Percentiles rank a stretch among this genome's conserved stretches.
These are phyloP conservation scores for Girardinichthys multiradiatus DNA, from an alignment of 2,113 vertebrate species.

Conservation along the genomic window DNA sequence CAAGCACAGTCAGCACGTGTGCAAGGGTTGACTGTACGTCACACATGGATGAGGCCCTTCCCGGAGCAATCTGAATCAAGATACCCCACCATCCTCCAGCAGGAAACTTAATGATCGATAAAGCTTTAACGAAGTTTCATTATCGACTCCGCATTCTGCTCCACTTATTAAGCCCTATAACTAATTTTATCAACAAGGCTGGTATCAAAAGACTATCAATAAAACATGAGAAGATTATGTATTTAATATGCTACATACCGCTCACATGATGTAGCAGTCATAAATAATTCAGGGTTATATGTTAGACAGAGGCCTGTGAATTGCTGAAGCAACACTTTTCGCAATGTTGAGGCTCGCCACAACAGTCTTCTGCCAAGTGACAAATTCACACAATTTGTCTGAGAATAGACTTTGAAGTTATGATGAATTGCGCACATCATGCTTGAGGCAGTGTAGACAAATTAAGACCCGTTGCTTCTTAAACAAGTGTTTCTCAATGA, in stretches of 20 bases:
- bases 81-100: background rate
- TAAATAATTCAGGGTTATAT: slow-evolving; percentile 71
- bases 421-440: slow-evolving; percentile 20
- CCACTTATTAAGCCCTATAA: slow-evolving; percentile 29
- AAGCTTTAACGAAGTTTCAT: slow-evolving; percentile 17
- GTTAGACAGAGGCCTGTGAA: slow-evolving; percentile 22
- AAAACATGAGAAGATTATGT: slow-evolving; percentile 60
- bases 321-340: slow-evolving; percentile 60
- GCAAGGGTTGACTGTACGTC: slow-evolving; percentile 54
- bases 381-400: slow-evolving; percentile 14
- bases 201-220: slow-evolving; percentile 56
- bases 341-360: slow-evolving; percentile 22
- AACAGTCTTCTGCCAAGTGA: slow-evolving; percentile 8
- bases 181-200: slow-evolving; percentile 32
- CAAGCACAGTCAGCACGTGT: slow-evolving; percentile 41
- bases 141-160: slow-evolving; percentile 25
- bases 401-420: slow-evolving; percentile 24
- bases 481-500: slow-evolving; percentile 25
- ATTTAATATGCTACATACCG: slow-evolving; percentile 70
- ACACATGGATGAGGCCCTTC: slow-evolving; percentile 36
- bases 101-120: background rate
- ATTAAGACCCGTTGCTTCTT: background rate
- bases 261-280: slow-evolving; percentile 36
- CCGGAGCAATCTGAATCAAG: slow-evolving; percentile 14
- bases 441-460: background rate